A percentile compares a stretch with the other conserved stretches of the same genome.
These are phyloP conservation scores for Adelphocoris suturalis DNA, from an alignment of 2,888 invertebrate species.

Conservation along the genomic window DNA sequence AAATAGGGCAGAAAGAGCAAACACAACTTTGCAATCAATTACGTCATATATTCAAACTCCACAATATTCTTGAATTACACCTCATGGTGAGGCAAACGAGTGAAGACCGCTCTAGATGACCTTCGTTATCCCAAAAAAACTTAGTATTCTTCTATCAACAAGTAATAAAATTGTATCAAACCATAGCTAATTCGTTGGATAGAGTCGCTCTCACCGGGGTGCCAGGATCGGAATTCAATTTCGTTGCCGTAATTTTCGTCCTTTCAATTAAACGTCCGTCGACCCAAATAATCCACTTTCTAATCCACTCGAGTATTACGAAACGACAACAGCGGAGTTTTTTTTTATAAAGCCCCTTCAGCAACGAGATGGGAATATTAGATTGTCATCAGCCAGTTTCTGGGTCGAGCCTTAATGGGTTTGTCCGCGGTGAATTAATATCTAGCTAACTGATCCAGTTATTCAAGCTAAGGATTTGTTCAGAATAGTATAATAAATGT, in stretches of 20 bases:
- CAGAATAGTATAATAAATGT: not conserved
- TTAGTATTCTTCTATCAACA: too few species aligned
- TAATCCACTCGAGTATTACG: conserved; percentile 32
- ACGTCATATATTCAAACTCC: too few species aligned
- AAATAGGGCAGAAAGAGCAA: too few species aligned
- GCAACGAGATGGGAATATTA: not conserved
- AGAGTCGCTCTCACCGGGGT: not conserved
- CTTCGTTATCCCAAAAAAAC: too few species aligned
- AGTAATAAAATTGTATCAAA: not conserved
- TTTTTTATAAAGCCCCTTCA: conserved; percentile 9
- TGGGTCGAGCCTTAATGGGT: conserved; percentile 1
- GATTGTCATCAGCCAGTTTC: conserved; percentile 8
- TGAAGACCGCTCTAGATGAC: too few species aligned
- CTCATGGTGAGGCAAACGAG: too few species aligned
- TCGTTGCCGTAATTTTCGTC: conserved; percentile 14
- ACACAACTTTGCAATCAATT: too few species aligned
- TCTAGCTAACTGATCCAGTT: not conserved
- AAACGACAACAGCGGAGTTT: conserved; percentile 36
- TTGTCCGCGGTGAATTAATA: conserved; percentile 1
- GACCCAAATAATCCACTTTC: conserved; percentile 27
- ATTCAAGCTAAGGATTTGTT: not conserved
- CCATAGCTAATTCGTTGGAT: not conserved
- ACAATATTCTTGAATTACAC: too few species aligned
- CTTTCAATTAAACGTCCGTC: conserved; percentile 7
- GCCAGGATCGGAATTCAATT: not conserved